phyloP scores from a whole-genome alignment of 1,140 invertebrate genomes.

The Eufriesea mexicana region DNA sequence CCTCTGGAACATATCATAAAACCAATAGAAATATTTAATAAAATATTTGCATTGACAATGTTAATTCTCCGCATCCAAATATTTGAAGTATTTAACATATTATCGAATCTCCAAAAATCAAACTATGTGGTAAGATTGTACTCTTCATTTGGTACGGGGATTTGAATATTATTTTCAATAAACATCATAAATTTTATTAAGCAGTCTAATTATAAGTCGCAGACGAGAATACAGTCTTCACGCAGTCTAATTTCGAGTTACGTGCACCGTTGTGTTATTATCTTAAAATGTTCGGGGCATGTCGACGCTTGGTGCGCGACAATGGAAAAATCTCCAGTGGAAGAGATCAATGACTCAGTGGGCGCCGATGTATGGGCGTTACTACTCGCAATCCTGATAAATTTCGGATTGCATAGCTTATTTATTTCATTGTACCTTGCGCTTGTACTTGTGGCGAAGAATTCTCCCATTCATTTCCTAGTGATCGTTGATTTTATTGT shows the following conservation, averaged over 20 bases:
- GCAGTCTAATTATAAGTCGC: too few relatives aligned
- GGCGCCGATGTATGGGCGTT: neutral
- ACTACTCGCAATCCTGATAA: neutral
- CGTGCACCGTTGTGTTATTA: conserved; percentile 39
- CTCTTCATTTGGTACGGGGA: neutral
- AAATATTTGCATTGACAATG: too few relatives aligned
- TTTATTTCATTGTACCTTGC: neutral
- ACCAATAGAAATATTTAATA: too few relatives aligned
- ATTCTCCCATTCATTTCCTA: neutral
- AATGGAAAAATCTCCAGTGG: conserved; percentile 17
- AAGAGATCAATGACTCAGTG: conserved; percentile 51
- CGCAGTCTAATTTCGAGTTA: neutral
- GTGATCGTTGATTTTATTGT: neutral
- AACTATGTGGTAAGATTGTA: neutral
- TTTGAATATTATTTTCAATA: neutral
- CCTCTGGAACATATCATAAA: too few relatives aligned
- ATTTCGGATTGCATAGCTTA: conserved; percentile 1
- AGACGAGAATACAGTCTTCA: too few relatives aligned
- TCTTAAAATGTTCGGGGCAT: conserved; percentile 35
- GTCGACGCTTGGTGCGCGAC: conserved; percentile 4
- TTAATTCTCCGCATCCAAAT: too few relatives aligned
- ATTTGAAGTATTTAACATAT: too few relatives aligned
- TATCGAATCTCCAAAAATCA: neutral
- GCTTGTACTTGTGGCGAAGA: too few relatives aligned
- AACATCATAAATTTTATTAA: conserved; percentile 30